Evolutionary conservation across 1,140 invertebrate genomes (phyloP).

Genomic region (Phenacoccus solenopsis): DNA sequence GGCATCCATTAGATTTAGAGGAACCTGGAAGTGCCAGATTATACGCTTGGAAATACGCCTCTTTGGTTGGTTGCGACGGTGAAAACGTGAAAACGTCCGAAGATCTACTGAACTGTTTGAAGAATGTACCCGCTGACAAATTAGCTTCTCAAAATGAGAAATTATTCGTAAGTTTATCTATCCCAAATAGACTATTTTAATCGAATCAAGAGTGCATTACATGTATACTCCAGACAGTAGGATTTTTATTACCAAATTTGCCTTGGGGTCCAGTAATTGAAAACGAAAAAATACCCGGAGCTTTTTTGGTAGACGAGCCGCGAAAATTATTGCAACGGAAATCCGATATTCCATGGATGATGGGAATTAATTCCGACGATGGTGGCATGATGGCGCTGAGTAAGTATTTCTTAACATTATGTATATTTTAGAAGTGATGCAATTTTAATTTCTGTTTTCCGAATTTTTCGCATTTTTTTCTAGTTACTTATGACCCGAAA

Average conservation of each 20-base stretch:
- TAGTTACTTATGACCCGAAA: too few species aligned
- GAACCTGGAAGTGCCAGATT: conserved; percentile 25
- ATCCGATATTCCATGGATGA: conserved; percentile 3
- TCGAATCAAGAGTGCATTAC: too few species aligned
- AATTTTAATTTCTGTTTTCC: neutral
- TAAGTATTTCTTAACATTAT: too few species aligned
- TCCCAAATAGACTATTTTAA: too few species aligned
- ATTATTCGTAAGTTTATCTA: too few species aligned
- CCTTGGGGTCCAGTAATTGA: neutral
- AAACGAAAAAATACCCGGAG: neutral
- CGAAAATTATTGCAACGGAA: neutral
- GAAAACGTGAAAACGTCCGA: neutral
- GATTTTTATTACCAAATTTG: neutral
- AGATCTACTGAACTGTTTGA: neutral
- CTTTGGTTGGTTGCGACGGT: neutral
- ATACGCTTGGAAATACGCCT: neutral
- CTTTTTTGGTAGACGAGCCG: conserved; percentile 17
- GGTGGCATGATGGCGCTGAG: neutral
- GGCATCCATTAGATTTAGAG: conserved; percentile 52
- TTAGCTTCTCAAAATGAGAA: too few species aligned
- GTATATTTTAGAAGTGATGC: too few species aligned
- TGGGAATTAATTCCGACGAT: conserved; percentile 10
- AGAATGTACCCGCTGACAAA: neutral
- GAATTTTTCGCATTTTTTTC: too few species aligned
- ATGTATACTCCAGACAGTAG: too few species aligned